Base-by-base conservation (phyloP, 2,113 vertebrate species). In the Pyxicephalus adspersus region DNA sequence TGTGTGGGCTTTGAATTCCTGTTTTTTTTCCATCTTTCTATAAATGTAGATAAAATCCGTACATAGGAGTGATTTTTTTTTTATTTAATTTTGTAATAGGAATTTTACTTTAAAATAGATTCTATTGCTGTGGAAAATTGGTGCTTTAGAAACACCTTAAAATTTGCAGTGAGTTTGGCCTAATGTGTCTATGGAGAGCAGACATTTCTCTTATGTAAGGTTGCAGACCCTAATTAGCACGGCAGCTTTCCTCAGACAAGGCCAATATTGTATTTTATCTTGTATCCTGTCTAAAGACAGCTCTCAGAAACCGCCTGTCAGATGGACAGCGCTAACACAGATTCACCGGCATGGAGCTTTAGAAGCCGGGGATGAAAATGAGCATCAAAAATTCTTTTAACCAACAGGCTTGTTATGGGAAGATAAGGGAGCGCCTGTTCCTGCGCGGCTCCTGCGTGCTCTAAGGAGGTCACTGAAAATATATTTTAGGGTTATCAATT, bases 191-290 rank as follows among this genome's bases (percentile, higher is more conserved):
- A 26, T 55, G 61, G 26, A 66, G 63, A 61, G 65, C 31, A 67
- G 65, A 67, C 11, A 67, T 45, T 25, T 64, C 76, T 65, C 34
- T 31, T 31, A 19, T 55, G 50, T 55, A 77, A 77, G 74, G 74
- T 77, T 61, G 22, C 18, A 22, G 63, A 31, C 75, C 75, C 45
- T 64, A 65, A 77, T 77, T 77, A 77, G 50, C n/a, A 13, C 61
- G n/a, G 25, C 75, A 29, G 19, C 61, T 64, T 77, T 64, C 29
- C 8, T 55, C 26, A 55, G 75, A 65, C 63, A 77, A 20, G 75
- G 50, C 75, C 66, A 77, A 77, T 77, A 77, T 77, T 77, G 50
- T 50, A 54, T 65, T 77, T 65, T 77, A 64, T 50, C 19, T 64
- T 58, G 29, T 57, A 29, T 38, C 22, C 64, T 58, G 20, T 64